Base-by-base conservation (phyloP, 2,797 vertebrate genomes). In the Pseudochromis fuscus region DNA sequence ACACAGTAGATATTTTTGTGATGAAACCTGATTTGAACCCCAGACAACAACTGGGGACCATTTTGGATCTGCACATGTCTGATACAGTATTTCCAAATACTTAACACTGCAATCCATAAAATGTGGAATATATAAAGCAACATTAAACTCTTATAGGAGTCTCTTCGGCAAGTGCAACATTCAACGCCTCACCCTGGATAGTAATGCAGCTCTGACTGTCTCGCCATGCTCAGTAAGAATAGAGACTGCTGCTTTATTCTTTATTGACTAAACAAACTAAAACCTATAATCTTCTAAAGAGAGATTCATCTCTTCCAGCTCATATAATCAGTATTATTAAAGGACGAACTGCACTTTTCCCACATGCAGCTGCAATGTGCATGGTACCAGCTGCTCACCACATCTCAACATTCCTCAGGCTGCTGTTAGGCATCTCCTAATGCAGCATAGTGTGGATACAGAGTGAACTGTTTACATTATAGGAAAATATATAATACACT, bases 41-140 rank as follows among this genome's bases (percentile, higher is more conserved):
- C 3, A 8, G 18, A 79, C 49, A 72, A 49, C 75, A 81, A 80
- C 71, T 82, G 73, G 44, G 13, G 49, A 61, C 51, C 53, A 56
- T 68, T 79, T 83, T 72, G 52, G 68, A 55, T 48, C 31, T 58
- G 48, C 16, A 35, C 35, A 53, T 1, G 42, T 19, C 48, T 45
- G n/a, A 56, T 24, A n/a, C n/a, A n/a, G n/a, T n/a, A 64, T 83
- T 66, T 77, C 40, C 6, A 53, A 53, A 67, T 49, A 46, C 63
- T 40, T 18, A 40, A 28, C 16, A 50, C 2, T n/a, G 38, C 38
- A 19, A 19, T 42, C 38, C 18, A 37, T 40, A 52, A 53, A 30
- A 79, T 66, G 49, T 64, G 28, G 51, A 27, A 35, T 35, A 63
- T 70, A 74, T 66, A 37, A 50, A 48, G 42, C 44, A 40, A 27